Base-by-base conservation (phyloP, 2,797 vertebrate genomes). In the Tokudaia tokunoshimensis region DNA sequence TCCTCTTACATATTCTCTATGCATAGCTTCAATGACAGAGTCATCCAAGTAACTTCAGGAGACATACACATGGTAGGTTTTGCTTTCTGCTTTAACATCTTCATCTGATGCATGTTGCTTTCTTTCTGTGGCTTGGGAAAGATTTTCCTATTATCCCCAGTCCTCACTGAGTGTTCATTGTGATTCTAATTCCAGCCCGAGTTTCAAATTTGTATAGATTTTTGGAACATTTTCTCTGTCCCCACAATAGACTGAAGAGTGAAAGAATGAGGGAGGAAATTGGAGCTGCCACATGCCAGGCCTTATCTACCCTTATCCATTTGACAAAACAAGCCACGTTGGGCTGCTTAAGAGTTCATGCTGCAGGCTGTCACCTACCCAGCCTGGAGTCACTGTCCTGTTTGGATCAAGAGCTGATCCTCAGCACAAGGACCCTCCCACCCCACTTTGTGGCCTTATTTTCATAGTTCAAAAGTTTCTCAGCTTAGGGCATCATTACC, bases 181-280 rank as follows among this genome's bases (percentile, higher is more conserved):
- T 59, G 76, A 79, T 72, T 94, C 7, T 4, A 6, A 80, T 94
- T 74, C 94, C 37, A n/a, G 11, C 76, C 78, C 17, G 9, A 0
- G 79, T 44, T 97, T 81, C 75, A 86, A 94, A 74, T 65, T 29
- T 67, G 5, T 1, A 6, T 11, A 90, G 12, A 67, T 79, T 24
- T 67, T 95, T 26, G 13, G 15, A 83, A 55, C 41, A 81, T 78
- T 93, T 44, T 89, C 47, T 82, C 67, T 57, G 80, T 81, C 94
- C 50, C 67, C 92, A 65, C 91, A 47, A n/a, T 83, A 1, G 80
- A 22, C 57, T 26, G 7, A 29, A 1, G 24, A 97, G 96, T 95
- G 86, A 97, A 95, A 91, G 41, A 20, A 15, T 92, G 55, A 91
- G 76, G 83, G 94, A 70, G 44, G n/a, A 86, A 84, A 47, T 7